Base-by-base conservation (phyloP, 2,797 vertebrate species). In the Lindbergichthys nudifrons region DNA sequence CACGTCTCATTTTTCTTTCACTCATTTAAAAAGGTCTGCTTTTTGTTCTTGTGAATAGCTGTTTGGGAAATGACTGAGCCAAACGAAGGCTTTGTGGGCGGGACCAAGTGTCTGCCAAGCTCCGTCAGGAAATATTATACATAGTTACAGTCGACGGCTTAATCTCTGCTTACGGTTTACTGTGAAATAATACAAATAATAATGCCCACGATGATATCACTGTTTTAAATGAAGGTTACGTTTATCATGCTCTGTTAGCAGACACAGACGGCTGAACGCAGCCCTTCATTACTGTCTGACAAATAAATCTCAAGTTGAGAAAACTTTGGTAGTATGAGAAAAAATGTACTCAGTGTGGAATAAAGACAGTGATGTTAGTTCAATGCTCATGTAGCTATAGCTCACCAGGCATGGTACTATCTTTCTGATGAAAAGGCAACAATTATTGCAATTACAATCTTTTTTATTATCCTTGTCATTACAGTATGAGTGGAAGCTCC, bases 101-200 rank as follows among this genome's bases (percentile, higher is more conserved):
- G 46, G 32, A 61, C 60, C 19, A 11, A 71, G 26, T 56, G 32
- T 53, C 56, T 53, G 65, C 56, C 73, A 54, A 53, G 53, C 30
- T 52, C 45, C 73, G 65, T 58, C 61, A 47, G 43, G 16, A 67
- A 77, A 69, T 65, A 64, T 59, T 62, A 52, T 48, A 53, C 68
- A 73, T 3, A 57, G 53, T 51, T 51, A 39, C 10, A 1, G 21
- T 52, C 46, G 41, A 48, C 9, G 50, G 54, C 26, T 70, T 54
- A 65, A 73, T 70, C 23, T 46, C 47, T 18, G 51, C 26, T 57
- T 18, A 48, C 19, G 30, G 51, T 15, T 52, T 42, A 52, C 6
- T 43, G 7, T 19, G 23, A 59, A 52, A 58, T 57, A 13, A 50
- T 8, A 54, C 14, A 23, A 45, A 36, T 4, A 72, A 65, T 60